These are phyloP conservation scores for Drosophila prosaltans DNA, from an alignment of 1,140 invertebrate genomes.

Conservation along the genomic window DNA sequence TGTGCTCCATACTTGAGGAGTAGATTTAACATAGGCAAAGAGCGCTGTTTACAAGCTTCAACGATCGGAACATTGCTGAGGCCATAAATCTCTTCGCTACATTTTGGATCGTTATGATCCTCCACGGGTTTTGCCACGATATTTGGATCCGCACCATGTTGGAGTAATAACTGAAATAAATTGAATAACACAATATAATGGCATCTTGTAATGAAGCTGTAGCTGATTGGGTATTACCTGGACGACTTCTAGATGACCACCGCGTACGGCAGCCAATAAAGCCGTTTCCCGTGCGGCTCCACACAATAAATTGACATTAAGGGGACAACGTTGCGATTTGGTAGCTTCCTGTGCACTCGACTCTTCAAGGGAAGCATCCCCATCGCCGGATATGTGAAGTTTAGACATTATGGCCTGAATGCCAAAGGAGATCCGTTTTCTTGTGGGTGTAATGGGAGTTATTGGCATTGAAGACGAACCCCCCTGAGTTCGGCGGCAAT, in stretches of 20 bases:
- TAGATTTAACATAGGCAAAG: conserved; percentile 87
- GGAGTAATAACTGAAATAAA: conserved; percentile 85
- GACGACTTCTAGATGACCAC: conserved; percentile 90
- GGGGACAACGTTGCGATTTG: conserved; percentile 87
- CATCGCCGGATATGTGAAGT: conserved; percentile 85
- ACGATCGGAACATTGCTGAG: conserved; percentile 86
- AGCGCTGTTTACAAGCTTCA: conserved; percentile 89
- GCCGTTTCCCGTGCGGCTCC: conserved; percentile 87
- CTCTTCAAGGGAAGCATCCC: conserved; percentile 45
- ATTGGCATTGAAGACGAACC: conserved; percentile 42
- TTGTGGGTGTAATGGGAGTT: conserved; percentile 84
- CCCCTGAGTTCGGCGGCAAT: conserved; percentile 85
- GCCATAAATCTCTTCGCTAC: conserved; percentile 82
- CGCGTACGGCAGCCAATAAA: conserved; percentile 90
- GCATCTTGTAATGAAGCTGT: not conserved
- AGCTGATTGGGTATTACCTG: conserved; percentile 16
- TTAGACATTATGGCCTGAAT: conserved; percentile 94
- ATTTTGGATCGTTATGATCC: conserved; percentile 83
- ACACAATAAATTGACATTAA: conserved; percentile 90
- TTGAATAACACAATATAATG: no score
- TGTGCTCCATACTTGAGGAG: conserved; percentile 92
- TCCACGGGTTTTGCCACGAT: conserved; percentile 84
- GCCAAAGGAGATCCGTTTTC: conserved; percentile 91
- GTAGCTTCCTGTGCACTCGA: conserved; percentile 76
- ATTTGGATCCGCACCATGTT: conserved; percentile 90